Percentiles rank a stretch among this genome's conserved stretches.
phyloP scores from a whole-genome alignment of 2,797 vertebrate species.

The Lophius americanus region DNA sequence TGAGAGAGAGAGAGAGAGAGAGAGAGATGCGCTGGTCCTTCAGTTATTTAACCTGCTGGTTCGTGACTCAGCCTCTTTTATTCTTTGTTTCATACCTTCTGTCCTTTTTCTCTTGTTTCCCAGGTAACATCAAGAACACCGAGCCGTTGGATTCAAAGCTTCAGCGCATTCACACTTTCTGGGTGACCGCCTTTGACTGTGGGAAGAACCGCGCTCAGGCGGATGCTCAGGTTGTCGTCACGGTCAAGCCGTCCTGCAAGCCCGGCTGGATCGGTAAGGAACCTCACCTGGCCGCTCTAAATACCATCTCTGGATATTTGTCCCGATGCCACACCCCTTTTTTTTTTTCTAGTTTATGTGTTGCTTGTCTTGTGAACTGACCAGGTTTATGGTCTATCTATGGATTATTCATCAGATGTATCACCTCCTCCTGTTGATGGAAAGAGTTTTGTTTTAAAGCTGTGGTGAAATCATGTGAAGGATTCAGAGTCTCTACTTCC shows the following conservation, averaged over 20 bases:
- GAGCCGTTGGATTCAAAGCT: slow-evolving; percentile 94
- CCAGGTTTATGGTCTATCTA: slow-evolving; percentile 26
- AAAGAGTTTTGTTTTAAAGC: slow-evolving; percentile 32
- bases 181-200: slow-evolving; percentile 97
- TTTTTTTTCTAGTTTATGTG: too few species aligned
- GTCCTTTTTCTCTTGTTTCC: slow-evolving; percentile 20
- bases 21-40: neutral
- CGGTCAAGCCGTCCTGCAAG: slow-evolving; percentile 98
- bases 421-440: too few species aligned
- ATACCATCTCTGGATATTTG: slow-evolving; percentile 1
- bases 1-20: too few species aligned
- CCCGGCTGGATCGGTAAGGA: slow-evolving; percentile 96
- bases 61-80: slow-evolving; percentile 51
- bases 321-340: neutral
- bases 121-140: slow-evolving; percentile 98
- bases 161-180: slow-evolving; percentile 92
- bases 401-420: too few species aligned
- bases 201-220: slow-evolving; percentile 97
- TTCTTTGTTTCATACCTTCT: slow-evolving; percentile 39
- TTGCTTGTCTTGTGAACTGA: slow-evolving; percentile 15
- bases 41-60: slow-evolving; percentile 28
- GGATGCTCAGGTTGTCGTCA: slow-evolving; percentile 94
- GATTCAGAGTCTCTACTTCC: too few species aligned
- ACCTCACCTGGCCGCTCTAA: neutral
- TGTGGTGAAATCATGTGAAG: slow-evolving; percentile 28